Conservation (phyloP, 2,888 invertebrate genomes). For the Trichopoda pennipes region DNA sequence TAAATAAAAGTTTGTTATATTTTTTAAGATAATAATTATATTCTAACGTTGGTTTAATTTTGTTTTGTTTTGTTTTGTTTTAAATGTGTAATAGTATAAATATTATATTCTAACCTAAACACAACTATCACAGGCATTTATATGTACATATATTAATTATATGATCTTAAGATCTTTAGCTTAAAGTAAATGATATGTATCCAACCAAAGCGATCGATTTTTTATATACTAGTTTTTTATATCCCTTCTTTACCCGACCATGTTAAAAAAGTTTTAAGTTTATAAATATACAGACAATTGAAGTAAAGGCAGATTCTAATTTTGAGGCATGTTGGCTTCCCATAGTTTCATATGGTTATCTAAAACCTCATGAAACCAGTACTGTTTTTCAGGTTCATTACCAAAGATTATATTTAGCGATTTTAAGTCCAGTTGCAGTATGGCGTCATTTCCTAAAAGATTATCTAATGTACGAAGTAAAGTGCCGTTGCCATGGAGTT, state of each 20-base stretch:
- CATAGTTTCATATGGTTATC: conserved; percentile 94
- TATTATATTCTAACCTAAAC: neutral
- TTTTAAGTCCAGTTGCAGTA: conserved; percentile 90
- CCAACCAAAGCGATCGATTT: neutral
- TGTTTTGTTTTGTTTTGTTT: neutral
- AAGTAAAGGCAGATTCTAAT: conserved; percentile 57
- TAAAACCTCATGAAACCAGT: conserved; percentile 93
- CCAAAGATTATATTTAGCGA: conserved; percentile 90
- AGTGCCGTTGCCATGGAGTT: conserved; percentile 89
- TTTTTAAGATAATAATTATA: neutral
- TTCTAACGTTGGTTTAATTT: conserved; percentile 6
- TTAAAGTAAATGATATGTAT: conserved; percentile 3
- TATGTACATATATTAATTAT: conserved; percentile 44
- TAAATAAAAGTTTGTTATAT: too few species aligned
- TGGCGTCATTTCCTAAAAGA: conserved; percentile 90
- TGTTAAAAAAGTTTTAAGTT: neutral
- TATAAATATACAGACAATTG: neutral
- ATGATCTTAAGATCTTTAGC: conserved; percentile 44
- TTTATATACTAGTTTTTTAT: neutral
- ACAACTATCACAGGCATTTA: conserved; percentile 76
- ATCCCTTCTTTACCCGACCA: neutral
- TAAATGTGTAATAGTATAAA: conserved; percentile 1
- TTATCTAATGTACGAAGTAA: conserved; percentile 87
- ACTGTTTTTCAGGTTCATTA: conserved; percentile 87
- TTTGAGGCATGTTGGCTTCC: conserved; percentile 89